Evolutionary conservation across 2,113 vertebrate genomes (phyloP).

Genomic region (Motacilla alba): DNA sequence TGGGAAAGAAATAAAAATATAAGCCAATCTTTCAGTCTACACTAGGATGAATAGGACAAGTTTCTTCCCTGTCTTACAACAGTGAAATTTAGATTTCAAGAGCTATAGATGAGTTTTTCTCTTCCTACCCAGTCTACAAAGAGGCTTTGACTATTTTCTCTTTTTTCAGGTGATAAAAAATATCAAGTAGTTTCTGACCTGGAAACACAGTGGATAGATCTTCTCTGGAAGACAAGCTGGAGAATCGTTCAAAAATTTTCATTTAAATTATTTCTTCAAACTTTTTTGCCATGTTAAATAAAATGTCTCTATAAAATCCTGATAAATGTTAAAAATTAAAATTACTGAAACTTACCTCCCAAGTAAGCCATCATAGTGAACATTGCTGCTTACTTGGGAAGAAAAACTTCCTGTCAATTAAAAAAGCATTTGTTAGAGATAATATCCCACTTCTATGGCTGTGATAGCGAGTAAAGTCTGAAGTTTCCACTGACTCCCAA

Average conservation of each 20-base stretch:
- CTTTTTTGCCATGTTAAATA: neutral
- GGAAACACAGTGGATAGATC: neutral
- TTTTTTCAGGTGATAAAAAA: neutral
- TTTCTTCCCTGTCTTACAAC: neutral
- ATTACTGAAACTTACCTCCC: neutral
- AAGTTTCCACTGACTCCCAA: neutral
- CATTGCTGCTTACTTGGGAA: neutral
- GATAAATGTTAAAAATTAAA: neutral
- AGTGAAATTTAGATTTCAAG: neutral
- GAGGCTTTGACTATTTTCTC: neutral
- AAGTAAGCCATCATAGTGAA: neutral
- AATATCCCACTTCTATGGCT: neutral
- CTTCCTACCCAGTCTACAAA: neutral
- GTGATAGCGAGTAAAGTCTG: neutral
- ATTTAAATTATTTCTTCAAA: neutral
- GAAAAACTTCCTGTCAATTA: neutral
- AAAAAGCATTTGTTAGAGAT: neutral
- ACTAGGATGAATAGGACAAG: neutral
- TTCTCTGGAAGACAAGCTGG: neutral
- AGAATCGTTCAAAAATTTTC: neutral
- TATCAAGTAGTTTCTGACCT: neutral
- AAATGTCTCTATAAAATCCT: neutral
- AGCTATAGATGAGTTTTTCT: neutral
- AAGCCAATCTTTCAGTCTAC: neutral
- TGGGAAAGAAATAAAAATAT: neutral